Evolutionary conservation across 2,888 invertebrate genomes (phyloP).

Genomic region (Erebia epiphron): DNA sequence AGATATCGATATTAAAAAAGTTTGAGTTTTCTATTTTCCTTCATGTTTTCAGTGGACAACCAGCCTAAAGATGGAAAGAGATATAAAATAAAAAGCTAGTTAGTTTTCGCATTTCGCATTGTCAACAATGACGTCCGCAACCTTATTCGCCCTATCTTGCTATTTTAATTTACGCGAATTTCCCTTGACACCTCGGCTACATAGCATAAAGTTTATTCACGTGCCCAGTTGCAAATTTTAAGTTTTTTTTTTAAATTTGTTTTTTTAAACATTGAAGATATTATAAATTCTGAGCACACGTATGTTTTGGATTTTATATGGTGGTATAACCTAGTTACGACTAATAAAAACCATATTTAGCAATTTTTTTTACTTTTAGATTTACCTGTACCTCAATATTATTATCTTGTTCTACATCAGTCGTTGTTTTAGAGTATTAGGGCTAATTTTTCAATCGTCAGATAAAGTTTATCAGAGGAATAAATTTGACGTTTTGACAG

Average conservation of each 20-base stretch:
- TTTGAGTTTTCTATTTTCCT: background rate
- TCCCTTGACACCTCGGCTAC: conserved; percentile 82
- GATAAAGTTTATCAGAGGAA: too few species aligned
- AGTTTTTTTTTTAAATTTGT: conserved; percentile 13
- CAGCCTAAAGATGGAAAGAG: conserved; percentile 38
- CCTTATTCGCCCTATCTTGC: conserved; percentile 80
- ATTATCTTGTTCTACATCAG: too few species aligned
- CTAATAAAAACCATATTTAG: background rate
- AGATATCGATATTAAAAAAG: too few species aligned
- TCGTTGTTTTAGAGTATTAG: too few species aligned
- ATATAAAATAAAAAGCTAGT: conserved; percentile 59
- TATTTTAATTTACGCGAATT: conserved; percentile 84
- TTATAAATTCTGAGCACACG: background rate
- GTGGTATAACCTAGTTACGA: background rate
- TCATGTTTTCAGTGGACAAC: background rate
- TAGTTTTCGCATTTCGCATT: conserved; percentile 65
- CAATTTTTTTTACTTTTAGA: too few species aligned
- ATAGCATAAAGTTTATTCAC: conserved; percentile 53
- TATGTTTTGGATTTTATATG: background rate
- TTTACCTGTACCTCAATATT: too few species aligned
- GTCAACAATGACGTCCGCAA: conserved; percentile 65
- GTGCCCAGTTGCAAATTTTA: conserved; percentile 34
- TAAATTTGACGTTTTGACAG: too few species aligned
- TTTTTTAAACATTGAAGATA: conserved; percentile 24
- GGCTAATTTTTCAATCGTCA: too few species aligned